These are phyloP conservation scores for Hyla sarda DNA, from an alignment of 2,113 vertebrate genomes.

Conservation along the genomic window DNA sequence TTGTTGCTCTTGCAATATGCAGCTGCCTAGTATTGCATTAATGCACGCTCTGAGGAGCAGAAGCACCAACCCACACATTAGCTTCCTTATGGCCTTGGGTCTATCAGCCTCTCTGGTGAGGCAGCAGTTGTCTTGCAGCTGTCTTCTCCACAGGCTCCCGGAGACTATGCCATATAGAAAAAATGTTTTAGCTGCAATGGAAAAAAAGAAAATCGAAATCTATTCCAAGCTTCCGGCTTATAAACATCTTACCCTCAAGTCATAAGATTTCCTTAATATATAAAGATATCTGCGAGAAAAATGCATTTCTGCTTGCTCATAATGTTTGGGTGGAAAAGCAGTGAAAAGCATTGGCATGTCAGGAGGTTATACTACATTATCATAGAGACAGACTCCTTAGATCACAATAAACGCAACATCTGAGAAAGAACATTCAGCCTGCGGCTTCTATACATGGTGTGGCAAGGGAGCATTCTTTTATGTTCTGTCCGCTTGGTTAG, in stretches of 20 bases:
- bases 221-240: background rate
- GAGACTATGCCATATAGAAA: slow-evolving; percentile 32
- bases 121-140: slow-evolving; percentile 59
- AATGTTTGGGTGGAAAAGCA: background rate
- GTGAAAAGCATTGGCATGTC: background rate
- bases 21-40: slow-evolving; percentile 59
- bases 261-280: background rate
- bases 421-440: background rate
- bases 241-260: background rate
- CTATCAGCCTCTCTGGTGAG: slow-evolving; percentile 54
- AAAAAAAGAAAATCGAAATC: slow-evolving; percentile 17
- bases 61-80: slow-evolving; percentile 57
- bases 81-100: slow-evolving; percentile 52
- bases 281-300: background rate
- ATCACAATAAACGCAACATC: background rate
- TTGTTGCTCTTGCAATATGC: slow-evolving; percentile 59
- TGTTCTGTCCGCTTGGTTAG: no score
- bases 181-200: slow-evolving; percentile 26
- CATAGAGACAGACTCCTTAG: background rate
- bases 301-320: background rate
- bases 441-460: background rate
- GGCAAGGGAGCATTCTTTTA: no score
- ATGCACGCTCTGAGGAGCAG: slow-evolving; percentile 59
- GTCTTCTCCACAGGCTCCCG: slow-evolving; percentile 52
- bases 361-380: background rate